Evolutionary conservation across 2,888 invertebrate species (phyloP).

Genomic region (Taphrorychus bicolor): DNA sequence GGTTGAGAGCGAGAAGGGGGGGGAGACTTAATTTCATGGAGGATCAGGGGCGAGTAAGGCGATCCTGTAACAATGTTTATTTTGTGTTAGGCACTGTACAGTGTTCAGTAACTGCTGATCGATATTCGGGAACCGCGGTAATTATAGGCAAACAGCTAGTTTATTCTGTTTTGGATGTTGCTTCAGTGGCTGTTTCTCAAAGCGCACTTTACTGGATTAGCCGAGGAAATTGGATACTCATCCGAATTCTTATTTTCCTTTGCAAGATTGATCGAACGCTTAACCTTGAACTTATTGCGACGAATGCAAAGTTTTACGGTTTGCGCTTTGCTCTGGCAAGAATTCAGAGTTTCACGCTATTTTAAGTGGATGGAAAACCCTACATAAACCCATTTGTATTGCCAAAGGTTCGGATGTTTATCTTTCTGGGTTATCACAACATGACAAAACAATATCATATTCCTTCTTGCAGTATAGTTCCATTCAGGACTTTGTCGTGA

Average conservation of each 20-base stretch:
- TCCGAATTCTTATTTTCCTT: too few species aligned
- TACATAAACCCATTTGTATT: too few species aligned
- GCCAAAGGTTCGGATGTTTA: too few species aligned
- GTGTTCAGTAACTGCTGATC: constrained; percentile 13
- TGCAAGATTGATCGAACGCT: background rate
- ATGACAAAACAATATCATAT: too few species aligned
- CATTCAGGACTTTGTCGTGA: too few species aligned
- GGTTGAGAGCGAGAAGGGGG: background rate
- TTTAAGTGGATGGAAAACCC: too few species aligned
- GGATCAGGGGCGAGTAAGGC: constrained; percentile 18
- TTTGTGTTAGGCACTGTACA: constrained; percentile 17
- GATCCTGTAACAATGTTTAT: constrained; percentile 23
- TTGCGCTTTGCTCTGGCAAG: too few species aligned
- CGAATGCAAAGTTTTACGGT: background rate
- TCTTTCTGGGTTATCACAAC: too few species aligned
- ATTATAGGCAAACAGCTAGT: background rate
- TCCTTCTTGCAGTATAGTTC: too few species aligned
- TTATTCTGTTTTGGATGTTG: background rate
- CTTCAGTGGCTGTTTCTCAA: too few species aligned
- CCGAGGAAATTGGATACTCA: too few species aligned
- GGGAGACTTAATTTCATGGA: constrained; percentile 26
- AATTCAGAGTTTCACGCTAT: too few species aligned
- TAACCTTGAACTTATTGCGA: background rate
- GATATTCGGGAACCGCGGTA: background rate
- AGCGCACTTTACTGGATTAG: background rate